phyloP scores from a whole-genome alignment of 2,113 vertebrate species.

The Myotis brandtii region DNA sequence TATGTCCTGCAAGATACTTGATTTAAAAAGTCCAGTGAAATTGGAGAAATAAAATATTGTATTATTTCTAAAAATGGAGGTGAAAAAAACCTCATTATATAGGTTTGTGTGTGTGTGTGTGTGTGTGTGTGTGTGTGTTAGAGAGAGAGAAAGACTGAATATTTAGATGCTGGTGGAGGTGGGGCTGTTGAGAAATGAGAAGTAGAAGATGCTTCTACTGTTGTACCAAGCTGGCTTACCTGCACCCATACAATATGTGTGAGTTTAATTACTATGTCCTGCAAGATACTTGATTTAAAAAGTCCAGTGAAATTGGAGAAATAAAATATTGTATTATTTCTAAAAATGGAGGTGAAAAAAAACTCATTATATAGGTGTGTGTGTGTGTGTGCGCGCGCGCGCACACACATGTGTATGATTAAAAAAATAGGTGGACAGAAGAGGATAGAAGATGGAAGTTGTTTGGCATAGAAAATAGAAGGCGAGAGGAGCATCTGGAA shows the following conservation, averaged over 20 bases:
- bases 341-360: background rate
- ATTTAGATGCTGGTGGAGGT: background rate
- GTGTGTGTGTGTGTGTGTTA: background rate
- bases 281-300: background rate
- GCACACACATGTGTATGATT: background rate
- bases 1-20: background rate
- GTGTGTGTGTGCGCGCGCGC: background rate
- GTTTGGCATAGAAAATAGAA: background rate
- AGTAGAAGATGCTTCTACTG: background rate
- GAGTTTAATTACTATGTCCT: background rate
- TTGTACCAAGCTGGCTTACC: background rate
- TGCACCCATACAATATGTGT: background rate
- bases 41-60: background rate
- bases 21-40: background rate
- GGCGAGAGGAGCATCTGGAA: background rate
- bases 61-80: background rate
- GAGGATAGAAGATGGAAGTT: background rate
- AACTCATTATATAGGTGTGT: background rate
- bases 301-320: background rate
- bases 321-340: constrained; percentile 22
- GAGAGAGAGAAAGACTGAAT: background rate
- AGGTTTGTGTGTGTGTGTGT: background rate
- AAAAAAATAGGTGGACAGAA: background rate
- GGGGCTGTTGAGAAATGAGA: background rate
- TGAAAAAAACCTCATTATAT: background rate